phyloP scores from a whole-genome alignment of 1,140 invertebrate genomes.

The Drosophila eugracilis region DNA sequence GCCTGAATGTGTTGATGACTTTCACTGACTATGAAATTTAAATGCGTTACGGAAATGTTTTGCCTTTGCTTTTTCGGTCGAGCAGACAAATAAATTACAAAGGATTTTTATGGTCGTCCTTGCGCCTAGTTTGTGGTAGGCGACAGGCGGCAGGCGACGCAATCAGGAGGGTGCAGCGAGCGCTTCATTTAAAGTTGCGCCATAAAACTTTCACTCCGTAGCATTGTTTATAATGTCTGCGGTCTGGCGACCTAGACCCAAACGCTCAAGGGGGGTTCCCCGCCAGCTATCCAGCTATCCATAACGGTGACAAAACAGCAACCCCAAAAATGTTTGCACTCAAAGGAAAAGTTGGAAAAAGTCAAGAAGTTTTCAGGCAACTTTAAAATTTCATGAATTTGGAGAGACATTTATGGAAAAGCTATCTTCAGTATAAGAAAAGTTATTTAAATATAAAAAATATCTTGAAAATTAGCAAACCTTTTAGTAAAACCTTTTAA shows the following conservation, averaged over 20 bases:
- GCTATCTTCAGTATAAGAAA: too few species aligned
- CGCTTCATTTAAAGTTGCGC: conserved; percentile 67
- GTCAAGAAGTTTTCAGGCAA: not conserved
- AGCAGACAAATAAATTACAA: conserved; percentile 79
- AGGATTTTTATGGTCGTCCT: conserved; percentile 76
- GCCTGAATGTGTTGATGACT: conserved; percentile 75
- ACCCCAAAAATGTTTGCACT: conserved; percentile 33
- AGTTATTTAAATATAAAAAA: not conserved
- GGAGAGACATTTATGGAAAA: too few species aligned
- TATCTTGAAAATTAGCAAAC: not conserved
- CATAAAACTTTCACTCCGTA: conserved; percentile 71
- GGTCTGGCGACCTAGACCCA: conserved; percentile 74
- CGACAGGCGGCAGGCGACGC: conserved; percentile 56
- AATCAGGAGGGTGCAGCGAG: conserved; percentile 29
- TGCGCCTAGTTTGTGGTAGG: conserved; percentile 74
- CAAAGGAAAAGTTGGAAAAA: not conserved
- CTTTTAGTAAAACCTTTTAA: too few species aligned
- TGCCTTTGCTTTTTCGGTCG: conserved; percentile 45
- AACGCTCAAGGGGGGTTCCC: conserved; percentile 21
- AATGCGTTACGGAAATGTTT: conserved; percentile 83
- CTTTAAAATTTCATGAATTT: too few species aligned
- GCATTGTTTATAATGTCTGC: conserved; percentile 81
- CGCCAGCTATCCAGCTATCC: not conserved
- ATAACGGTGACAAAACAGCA: conserved; percentile 40
- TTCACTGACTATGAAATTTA: conserved; percentile 83